These are phyloP conservation scores for Muscicapa striata DNA, from an alignment of 2,797 vertebrate genomes.

Conservation along the genomic window DNA sequence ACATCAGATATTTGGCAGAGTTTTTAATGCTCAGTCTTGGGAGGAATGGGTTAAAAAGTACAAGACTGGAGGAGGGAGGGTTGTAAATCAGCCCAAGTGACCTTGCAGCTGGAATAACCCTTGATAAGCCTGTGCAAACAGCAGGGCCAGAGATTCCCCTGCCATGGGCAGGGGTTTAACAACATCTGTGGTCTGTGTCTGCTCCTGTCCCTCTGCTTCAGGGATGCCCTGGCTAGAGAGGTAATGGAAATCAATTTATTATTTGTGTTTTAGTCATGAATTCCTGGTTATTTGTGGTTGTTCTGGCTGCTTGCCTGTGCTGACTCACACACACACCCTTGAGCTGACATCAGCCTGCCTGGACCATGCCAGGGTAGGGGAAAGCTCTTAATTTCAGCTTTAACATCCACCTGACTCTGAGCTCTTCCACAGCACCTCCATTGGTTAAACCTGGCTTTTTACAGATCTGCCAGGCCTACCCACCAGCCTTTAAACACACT, in stretches of 20 bases:
- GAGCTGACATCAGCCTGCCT: neutral
- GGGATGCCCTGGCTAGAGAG: neutral
- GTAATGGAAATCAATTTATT: neutral
- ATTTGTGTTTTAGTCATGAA: neutral
- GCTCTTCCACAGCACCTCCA: neutral
- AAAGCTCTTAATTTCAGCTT: neutral
- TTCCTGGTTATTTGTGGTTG: neutral
- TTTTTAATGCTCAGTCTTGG: neutral
- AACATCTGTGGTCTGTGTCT: neutral
- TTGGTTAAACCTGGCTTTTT: neutral
- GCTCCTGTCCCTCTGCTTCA: neutral
- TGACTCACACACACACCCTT: neutral
- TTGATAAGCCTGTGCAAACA: neutral
- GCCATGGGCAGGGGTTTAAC: neutral
- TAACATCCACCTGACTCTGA: neutral
- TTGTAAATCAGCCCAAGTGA: neutral
- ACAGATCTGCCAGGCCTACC: neutral
- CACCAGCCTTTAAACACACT: neutral
- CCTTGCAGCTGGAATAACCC: slow-evolving; percentile 1
- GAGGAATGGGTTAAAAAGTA: neutral
- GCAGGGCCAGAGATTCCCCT: neutral
- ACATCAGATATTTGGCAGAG: neutral
- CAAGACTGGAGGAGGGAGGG: neutral
- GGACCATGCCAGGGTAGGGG: rapidly evolving
- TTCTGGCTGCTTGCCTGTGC: neutral